These are phyloP conservation scores for Lethocerus indicus DNA, from an alignment of 1,140 invertebrate genomes.

Conservation along the genomic window DNA sequence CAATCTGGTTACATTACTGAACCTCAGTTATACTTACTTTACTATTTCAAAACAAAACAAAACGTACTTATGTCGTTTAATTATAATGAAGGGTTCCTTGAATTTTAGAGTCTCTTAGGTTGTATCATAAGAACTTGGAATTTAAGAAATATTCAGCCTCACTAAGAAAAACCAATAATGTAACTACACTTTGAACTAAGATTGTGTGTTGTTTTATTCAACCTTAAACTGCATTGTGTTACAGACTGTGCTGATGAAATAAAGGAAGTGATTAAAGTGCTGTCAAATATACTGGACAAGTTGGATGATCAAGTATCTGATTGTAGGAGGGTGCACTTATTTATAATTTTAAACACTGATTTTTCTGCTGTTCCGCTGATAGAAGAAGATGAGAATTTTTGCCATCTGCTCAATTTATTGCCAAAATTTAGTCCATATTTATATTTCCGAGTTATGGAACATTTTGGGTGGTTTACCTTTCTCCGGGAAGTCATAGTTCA, in stretches of 20 bases:
- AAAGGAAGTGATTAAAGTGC: neutral
- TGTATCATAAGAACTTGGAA: no score
- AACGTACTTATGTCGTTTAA: no score
- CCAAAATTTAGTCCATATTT: conserved; percentile 3
- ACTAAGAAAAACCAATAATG: neutral
- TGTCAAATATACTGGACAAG: neutral
- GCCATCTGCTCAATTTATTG: neutral
- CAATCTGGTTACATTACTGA: no score
- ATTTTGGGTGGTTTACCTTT: neutral
- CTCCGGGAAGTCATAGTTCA: neutral
- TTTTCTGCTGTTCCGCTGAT: neutral
- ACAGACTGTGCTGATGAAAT: neutral
- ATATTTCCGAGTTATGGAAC: neutral
- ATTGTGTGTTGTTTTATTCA: neutral
- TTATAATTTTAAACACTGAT: conserved; percentile 5
- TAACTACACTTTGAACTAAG: no score
- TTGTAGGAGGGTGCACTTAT: neutral
- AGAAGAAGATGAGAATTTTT: conserved; percentile 6
- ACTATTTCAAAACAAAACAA: no score
- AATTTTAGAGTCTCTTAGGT: no score
- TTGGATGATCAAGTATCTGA: neutral
- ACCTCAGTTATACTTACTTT: no score
- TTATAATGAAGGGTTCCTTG: no score
- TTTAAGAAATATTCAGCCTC: neutral
- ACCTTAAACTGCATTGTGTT: neutral